Conservation (phyloP, 2,888 invertebrate genomes). For the Artemia sinica region DNA sequence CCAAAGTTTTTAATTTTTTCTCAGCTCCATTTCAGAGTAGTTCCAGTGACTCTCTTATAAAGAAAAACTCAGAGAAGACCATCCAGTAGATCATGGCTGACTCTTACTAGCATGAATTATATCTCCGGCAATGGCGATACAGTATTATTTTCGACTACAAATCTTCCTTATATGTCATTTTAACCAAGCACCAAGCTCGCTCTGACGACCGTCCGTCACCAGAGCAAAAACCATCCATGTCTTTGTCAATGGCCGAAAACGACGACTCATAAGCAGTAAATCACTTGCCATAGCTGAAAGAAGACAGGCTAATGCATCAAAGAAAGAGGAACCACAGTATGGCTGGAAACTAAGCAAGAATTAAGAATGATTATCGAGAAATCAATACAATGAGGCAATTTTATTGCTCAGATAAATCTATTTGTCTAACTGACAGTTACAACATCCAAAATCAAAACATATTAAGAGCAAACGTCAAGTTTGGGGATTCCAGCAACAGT, state of each 20-base stretch:
- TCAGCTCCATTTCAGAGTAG: too few species aligned
- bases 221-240: conserved; percentile 11
- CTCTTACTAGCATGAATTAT: conserved; percentile 6
- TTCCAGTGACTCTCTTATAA: too few species aligned
- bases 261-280: conserved; percentile 14
- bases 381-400: too few species aligned
- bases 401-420: too few species aligned
- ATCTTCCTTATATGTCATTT: conserved; percentile 14
- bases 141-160: conserved; percentile 14
- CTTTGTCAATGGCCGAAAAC: conserved; percentile 12
- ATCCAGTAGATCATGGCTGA: conserved; percentile 12
- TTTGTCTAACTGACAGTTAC: too few species aligned
- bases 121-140: conserved; percentile 12
- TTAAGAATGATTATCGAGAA: too few species aligned
- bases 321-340: background rate
- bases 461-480: too few species aligned
- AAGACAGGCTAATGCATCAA: conserved; percentile 13
- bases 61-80: too few species aligned
- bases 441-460: too few species aligned
- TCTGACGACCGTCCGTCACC: conserved; percentile 12
- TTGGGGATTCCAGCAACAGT: too few species aligned
- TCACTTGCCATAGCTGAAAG: conserved; percentile 1
- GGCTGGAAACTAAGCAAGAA: too few species aligned
- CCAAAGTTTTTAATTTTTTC: too few species aligned
- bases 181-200: conserved; percentile 14